phyloP scores from a whole-genome alignment of 2,888 invertebrate genomes.

The Nephrotoma guestfalica region DNA sequence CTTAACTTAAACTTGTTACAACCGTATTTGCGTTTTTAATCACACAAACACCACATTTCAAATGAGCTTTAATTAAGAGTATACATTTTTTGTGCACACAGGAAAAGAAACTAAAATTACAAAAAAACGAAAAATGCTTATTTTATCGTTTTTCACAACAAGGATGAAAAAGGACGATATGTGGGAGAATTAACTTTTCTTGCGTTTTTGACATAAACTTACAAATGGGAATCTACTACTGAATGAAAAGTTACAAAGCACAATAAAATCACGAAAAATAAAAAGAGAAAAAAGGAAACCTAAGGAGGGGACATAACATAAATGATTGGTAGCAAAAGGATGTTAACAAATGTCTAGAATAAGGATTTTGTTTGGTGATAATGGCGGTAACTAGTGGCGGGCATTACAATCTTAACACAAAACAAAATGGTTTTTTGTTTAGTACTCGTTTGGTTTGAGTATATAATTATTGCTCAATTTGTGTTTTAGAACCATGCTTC shows the following conservation, averaged over 20 bases:
- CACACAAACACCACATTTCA: neutral
- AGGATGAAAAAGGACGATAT: neutral
- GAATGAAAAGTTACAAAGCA: neutral
- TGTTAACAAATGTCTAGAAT: neutral
- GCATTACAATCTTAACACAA: neutral
- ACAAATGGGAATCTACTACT: neutral
- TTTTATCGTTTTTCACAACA: neutral
- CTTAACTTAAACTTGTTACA: neutral
- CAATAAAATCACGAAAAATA: neutral
- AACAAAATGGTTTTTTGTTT: too few relatives aligned
- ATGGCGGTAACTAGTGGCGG: neutral
- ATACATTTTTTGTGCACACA: neutral
- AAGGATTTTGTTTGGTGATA: neutral
- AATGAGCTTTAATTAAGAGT: neutral
- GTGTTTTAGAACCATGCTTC: too few relatives aligned
- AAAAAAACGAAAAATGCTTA: neutral
- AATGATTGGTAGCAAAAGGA: neutral
- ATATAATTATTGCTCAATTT: too few relatives aligned
- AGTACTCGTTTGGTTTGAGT: too few relatives aligned
- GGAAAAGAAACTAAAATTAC: neutral
- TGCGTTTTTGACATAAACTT: neutral
- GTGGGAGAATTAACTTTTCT: neutral
- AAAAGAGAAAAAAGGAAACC: neutral
- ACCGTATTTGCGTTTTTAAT: neutral
- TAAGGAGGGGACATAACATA: neutral